Evolutionary conservation across 2,797 vertebrate genomes (phyloP).

Genomic region (Phoebastria nigripes): DNA sequence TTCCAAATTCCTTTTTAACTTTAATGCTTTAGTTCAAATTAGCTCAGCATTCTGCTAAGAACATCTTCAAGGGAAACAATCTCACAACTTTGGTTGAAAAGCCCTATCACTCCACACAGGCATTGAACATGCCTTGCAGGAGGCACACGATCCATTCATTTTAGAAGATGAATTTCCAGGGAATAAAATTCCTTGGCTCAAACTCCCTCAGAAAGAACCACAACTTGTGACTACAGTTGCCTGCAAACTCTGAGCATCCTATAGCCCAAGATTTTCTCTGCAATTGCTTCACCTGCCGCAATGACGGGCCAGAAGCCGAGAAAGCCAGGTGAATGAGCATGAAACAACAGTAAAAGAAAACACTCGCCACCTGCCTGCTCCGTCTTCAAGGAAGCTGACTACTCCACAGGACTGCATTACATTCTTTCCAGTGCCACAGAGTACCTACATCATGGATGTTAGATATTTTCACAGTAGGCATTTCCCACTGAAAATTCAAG

Average conservation of each 20-base stretch:
- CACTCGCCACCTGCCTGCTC: accelerated
- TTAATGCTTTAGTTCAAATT: background rate
- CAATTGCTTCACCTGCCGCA: background rate
- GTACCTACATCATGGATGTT: accelerated
- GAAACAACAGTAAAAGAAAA: background rate
- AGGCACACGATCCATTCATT: accelerated
- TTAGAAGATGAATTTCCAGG: background rate
- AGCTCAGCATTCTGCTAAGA: background rate
- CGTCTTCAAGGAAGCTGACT: background rate
- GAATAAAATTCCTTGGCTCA: background rate
- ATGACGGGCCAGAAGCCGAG: background rate
- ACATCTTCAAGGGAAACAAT: background rate
- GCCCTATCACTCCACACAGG: background rate
- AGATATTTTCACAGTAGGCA: background rate
- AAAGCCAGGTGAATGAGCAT: background rate
- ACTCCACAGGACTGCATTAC: accelerated
- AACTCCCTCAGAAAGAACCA: background rate
- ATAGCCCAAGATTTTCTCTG: background rate
- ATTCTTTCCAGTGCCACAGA: background rate
- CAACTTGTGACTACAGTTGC: background rate
- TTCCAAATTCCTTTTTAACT: background rate
- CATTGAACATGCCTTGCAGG: background rate
- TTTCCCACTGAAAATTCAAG: background rate
- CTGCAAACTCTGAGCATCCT: background rate
- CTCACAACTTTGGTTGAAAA: background rate